phyloP scores from a whole-genome alignment of 2,888 invertebrate genomes.

The Sthenelais limicola region DNA sequence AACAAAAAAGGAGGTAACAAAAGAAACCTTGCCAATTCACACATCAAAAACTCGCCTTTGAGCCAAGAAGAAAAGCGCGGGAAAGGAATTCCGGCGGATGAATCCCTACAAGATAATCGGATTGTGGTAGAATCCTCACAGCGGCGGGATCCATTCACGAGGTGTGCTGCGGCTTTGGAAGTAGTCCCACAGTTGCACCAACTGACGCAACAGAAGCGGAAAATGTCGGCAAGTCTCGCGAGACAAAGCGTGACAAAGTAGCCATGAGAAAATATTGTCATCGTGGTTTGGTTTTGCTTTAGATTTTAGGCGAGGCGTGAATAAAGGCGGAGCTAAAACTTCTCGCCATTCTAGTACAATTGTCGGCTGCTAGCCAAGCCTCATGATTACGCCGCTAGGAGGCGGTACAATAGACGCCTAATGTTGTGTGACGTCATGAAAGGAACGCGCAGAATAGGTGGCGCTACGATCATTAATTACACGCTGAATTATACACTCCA shows the following conservation, averaged over 20 bases:
- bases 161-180: constrained; percentile 16
- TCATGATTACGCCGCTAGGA: no score
- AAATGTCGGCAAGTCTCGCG: constrained; percentile 9
- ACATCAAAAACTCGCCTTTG: constrained; percentile 16
- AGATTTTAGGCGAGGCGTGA: no score
- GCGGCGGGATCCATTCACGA: constrained; percentile 9
- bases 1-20: constrained; percentile 7
- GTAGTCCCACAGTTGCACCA: constrained; percentile 30
- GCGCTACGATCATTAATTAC: no score
- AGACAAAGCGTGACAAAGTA: constrained; percentile 5
- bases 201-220: constrained; percentile 35
- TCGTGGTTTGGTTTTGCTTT: background rate
- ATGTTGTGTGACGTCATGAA: no score
- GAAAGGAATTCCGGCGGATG: background rate
- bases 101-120: constrained; percentile 29
- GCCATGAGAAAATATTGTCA: constrained; percentile 17
- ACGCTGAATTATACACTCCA: no score
- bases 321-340: no score
- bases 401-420: no score
- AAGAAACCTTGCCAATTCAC: constrained; percentile 4
- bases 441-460: no score
- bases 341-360: no score
- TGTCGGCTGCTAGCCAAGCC: no score
- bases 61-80: background rate
- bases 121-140: constrained; percentile 15